Percentiles rank a stretch among this genome's conserved stretches.
Evolutionary conservation across 2,888 invertebrate species (phyloP).

Genomic region (Unio pictorum): DNA sequence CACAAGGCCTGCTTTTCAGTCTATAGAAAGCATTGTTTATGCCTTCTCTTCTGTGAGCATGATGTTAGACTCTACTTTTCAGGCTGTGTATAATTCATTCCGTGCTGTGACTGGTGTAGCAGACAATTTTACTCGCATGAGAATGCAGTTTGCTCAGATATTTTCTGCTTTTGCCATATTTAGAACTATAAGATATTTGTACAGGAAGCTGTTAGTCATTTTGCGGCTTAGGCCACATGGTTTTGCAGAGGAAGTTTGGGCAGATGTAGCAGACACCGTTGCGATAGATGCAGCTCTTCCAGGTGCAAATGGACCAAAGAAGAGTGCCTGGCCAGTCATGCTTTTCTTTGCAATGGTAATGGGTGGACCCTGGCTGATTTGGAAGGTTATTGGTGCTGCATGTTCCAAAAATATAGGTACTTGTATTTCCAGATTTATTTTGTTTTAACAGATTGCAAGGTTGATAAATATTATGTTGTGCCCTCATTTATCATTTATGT

Average conservation of each 20-base stretch:
- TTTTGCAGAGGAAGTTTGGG: slow-evolving; percentile 69
- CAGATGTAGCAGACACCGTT: slow-evolving; percentile 56
- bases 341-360: slow-evolving; percentile 91
- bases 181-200: slow-evolving; percentile 85
- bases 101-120: slow-evolving; percentile 95
- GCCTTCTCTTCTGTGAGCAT: slow-evolving; percentile 94
- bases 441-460: not conserved
- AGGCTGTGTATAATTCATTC: slow-evolving; percentile 95
- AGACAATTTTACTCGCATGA: slow-evolving; percentile 90
- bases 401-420: too few species aligned
- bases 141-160: slow-evolving; percentile 87
- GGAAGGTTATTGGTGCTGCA: slow-evolving; percentile 79
- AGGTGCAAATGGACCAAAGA: slow-evolving; percentile 72
- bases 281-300: slow-evolving; percentile 40
- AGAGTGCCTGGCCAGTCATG: slow-evolving; percentile 88
- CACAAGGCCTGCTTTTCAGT: slow-evolving; percentile 93
- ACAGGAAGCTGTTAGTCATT: slow-evolving; percentile 81
- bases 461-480: too few species aligned
- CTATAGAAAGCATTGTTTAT: slow-evolving; percentile 91
- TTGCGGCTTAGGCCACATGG: slow-evolving; percentile 73
- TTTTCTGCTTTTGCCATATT: slow-evolving; percentile 90
- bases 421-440: not conserved
- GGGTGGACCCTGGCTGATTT: slow-evolving; percentile 92
- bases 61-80: slow-evolving; percentile 97
- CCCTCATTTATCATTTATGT: too few species aligned